Evolutionary conservation across 2,113 vertebrate species (phyloP).

Genomic region (Otus sunia): DNA sequence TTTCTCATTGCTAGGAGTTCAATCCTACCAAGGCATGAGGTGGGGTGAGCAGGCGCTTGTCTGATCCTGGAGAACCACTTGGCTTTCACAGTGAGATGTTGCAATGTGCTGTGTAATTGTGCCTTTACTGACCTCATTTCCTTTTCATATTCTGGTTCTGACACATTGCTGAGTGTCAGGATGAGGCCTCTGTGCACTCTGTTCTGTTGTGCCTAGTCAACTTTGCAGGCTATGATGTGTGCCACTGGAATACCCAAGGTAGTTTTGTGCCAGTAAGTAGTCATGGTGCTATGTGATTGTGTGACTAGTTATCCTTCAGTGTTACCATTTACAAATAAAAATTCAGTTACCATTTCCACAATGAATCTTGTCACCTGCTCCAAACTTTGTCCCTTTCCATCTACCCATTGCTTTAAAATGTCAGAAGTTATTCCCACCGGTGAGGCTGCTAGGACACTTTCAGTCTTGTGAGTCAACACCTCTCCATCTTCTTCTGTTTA

Average conservation of each 20-base stretch:
- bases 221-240: neutral
- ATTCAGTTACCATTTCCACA: neutral
- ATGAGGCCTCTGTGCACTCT: neutral
- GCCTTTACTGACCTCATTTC: neutral
- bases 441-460: neutral
- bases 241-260: neutral
- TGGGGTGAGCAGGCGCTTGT: neutral
- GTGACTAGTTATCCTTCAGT: neutral
- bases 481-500: neutral
- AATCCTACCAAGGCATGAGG: neutral
- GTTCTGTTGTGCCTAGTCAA: neutral
- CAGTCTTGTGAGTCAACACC: neutral
- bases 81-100: neutral
- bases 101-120: neutral
- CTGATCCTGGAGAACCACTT: neutral
- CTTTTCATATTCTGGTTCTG: neutral
- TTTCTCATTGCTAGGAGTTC: neutral
- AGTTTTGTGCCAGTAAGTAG: neutral
- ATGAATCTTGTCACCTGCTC: neutral
- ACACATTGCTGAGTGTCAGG: neutral
- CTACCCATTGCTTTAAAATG: neutral
- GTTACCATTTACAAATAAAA: neutral
- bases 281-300: neutral
- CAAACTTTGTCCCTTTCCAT: neutral
- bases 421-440: neutral